Evolutionary conservation across 2,797 vertebrate genomes (phyloP).

Genomic region (Alectoris magna): DNA sequence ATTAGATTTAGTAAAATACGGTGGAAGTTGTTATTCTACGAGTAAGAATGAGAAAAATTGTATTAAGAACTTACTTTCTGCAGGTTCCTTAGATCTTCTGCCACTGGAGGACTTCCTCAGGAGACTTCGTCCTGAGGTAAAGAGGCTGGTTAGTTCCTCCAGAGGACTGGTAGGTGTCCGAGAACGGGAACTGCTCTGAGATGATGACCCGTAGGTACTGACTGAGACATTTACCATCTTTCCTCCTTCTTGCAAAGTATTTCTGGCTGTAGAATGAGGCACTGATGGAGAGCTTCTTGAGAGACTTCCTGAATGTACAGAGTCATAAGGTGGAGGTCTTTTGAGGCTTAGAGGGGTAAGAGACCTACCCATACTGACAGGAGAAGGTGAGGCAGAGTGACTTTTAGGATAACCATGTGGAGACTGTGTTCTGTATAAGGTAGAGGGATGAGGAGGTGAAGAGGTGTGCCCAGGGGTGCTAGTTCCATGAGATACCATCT

Average conservation of each 20-base stretch:
- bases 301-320: conserved; percentile 86
- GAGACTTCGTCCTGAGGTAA: conserved; percentile 97
- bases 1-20: neutral
- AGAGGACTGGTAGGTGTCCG: conserved; percentile 96
- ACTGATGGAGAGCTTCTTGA: conserved; percentile 93
- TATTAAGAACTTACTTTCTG: conserved; percentile 89
- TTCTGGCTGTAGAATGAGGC: conserved; percentile 89
- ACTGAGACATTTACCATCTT: conserved; percentile 83
- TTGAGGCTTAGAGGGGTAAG: conserved; percentile 98
- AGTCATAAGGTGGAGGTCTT: conserved; percentile 93
- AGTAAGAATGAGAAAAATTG: neutral
- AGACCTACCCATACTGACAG: conserved; percentile 96
- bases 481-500: conserved; percentile 87
- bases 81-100: conserved; percentile 93
- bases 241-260: conserved; percentile 90
- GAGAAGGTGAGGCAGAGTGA: conserved; percentile 95
- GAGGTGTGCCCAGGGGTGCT: conserved; percentile 90
- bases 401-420: conserved; percentile 93
- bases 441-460: conserved; percentile 92
- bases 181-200: conserved; percentile 92
- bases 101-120: conserved; percentile 95
- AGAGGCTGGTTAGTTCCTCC: conserved; percentile 96
- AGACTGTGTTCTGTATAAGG: conserved; percentile 92
- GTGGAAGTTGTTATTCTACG: neutral
- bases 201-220: conserved; percentile 85